Percentiles rank a stretch among this genome's conserved stretches.
Conservation (phyloP, 2,888 invertebrate genomes). For the Serrognathus titanus region DNA sequence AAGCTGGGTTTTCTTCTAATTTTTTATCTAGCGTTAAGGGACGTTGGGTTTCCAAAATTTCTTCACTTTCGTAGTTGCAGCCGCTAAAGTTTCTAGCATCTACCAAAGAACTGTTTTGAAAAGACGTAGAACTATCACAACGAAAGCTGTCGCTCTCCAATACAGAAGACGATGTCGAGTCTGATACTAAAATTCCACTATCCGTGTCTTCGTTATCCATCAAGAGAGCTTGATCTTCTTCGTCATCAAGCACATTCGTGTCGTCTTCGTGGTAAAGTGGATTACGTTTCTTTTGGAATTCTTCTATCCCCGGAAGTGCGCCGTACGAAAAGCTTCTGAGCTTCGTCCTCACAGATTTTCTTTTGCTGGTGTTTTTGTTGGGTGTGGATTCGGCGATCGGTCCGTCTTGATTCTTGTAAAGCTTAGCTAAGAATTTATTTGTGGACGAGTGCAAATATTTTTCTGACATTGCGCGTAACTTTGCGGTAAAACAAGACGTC, state of each 20-base stretch:
- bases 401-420: conserved; percentile 56
- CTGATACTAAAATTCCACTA: conserved; percentile 72
- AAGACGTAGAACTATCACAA: conserved; percentile 55
- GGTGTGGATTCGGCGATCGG: conserved; percentile 33
- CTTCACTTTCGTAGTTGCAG: conserved; percentile 33
- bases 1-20: conserved; percentile 46
- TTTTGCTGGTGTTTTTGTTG: conserved; percentile 38
- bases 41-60: conserved; percentile 19
- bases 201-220: conserved; percentile 69
- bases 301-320: conserved; percentile 68
- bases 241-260: conserved; percentile 40
- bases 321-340: conserved; percentile 73
- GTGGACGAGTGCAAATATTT: conserved; percentile 68
- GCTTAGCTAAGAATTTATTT: conserved; percentile 64
- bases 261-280: conserved; percentile 63
- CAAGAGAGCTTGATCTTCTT: conserved; percentile 53
- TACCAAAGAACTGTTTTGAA: conserved; percentile 53
- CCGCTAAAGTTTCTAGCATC: conserved; percentile 35
- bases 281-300: conserved; percentile 60
- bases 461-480: conserved; percentile 70
- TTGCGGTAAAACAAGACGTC: conserved; percentile 64
- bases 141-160: conserved; percentile 57
- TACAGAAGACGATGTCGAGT: conserved; percentile 66
- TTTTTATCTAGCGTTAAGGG: conserved; percentile 55
- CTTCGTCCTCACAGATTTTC: conserved; percentile 49